phyloP scores from a whole-genome alignment of 2,113 vertebrate genomes.

The Hepsetus odoe region DNA sequence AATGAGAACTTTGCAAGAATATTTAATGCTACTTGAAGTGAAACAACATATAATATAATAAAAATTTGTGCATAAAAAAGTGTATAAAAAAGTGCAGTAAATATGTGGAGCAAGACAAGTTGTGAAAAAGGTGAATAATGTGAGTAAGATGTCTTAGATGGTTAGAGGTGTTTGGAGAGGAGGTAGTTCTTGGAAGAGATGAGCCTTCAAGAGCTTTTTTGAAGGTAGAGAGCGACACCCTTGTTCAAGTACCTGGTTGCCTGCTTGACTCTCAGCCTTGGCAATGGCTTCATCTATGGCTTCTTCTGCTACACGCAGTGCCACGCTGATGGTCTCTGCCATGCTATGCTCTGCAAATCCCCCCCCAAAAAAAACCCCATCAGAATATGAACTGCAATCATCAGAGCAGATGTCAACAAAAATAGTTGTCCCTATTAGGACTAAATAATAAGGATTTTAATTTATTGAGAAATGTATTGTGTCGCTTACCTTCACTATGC shows the following conservation, averaged over 20 bases:
- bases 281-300: constrained; percentile 93
- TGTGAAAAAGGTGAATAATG: no score
- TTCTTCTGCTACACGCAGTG: constrained; percentile 90
- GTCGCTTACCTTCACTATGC: constrained; percentile 85
- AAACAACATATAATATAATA: not conserved
- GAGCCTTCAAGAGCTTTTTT: no score
- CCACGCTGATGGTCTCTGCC: constrained; percentile 89
- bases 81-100: no score
- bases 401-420: not conserved
- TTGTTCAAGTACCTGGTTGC: constrained; percentile 80
- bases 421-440: not conserved
- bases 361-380: not conserved
- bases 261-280: constrained; percentile 83
- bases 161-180: no score
- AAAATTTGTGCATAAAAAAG: no score
- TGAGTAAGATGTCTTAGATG: no score
- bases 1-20: no score
- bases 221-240: no score
- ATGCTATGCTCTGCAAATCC: constrained; percentile 91
- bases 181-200: no score
- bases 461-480: not conserved
- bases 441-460: no score
- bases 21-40: no score
- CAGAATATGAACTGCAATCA: not conserved
- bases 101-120: no score